Base-by-base conservation (phyloP, 2,113 vertebrate species). In the Seriola aureovittata region DNA sequence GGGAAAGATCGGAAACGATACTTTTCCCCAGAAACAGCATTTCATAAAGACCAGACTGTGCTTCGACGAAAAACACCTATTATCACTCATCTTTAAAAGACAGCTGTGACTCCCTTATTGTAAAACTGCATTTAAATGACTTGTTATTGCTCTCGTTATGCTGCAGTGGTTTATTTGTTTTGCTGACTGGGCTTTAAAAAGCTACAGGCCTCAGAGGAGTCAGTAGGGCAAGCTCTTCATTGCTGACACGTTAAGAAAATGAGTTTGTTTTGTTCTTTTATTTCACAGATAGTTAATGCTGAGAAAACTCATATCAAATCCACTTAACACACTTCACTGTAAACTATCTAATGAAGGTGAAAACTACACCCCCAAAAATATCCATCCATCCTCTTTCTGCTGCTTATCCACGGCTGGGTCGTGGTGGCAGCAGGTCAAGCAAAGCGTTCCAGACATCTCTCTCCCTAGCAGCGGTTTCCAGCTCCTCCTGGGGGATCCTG, bases 141-240 rank as follows among this genome's bases (percentile, higher is more conserved):
- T 73, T 32, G 14, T 75, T 62, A 57, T 59, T 78, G 84, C 34
- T 80, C 65, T 74, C 34, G 66, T 78, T 75, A 62, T 52, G 60
- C 64, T 77, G 52, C 17, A 21, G 32, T 38, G 23, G 6, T 82
- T 64, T 57, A 19, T 81, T 75, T 81, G 74, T 75, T 81, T 80
- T 75, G 63, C 80, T 89, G 59, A 84, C 29, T 60, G 65, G 48
- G 38, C 23, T 16, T 74, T 67, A 63, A 66, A 78, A 67, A 69
- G 38, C 66, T 38, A 23, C 8, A n/a, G 57, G 29, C 42, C 64
- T 88, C 73, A 38, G 60, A 46, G 65, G 29, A 73, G 65, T 71
- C 32, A 63, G 38, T 9, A 54, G 48, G 6, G 0, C 36, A 5
- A 21, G 44, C 63, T 57, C 46, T 76, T 78, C 71, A 63, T 42